phyloP scores from a whole-genome alignment of 2,797 vertebrate species.

The Nyctalus aviator region DNA sequence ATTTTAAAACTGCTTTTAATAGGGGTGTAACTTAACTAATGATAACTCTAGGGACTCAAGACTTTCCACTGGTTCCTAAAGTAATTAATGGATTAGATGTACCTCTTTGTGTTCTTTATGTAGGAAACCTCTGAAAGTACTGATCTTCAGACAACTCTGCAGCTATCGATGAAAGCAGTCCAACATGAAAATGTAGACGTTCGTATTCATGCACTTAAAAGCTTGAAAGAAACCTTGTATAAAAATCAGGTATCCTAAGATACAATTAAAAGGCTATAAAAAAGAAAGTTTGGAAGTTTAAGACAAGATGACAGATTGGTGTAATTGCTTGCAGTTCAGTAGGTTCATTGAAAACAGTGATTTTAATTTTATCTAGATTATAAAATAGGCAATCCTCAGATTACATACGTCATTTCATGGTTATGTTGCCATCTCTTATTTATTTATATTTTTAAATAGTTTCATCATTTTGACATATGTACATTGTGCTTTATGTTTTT shows the following conservation, averaged over 20 bases:
- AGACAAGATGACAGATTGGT: neutral
- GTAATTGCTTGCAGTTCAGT: conserved; percentile 51
- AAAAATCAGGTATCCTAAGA: conserved; percentile 89
- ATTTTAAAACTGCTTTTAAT: conserved; percentile 35
- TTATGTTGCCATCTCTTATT: no score
- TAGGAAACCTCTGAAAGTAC: conserved; percentile 96
- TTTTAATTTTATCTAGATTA: conserved; percentile 57
- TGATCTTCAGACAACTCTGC: conserved; percentile 93
- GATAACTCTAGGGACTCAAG: neutral
- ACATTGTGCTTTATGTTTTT: no score
- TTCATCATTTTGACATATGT: no score
- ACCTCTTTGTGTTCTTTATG: neutral
- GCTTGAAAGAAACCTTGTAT: conserved; percentile 95
- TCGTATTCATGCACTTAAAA: conserved; percentile 96
- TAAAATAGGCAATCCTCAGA: neutral
- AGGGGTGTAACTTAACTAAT: neutral
- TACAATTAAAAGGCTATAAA: neutral
- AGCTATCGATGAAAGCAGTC: conserved; percentile 96
- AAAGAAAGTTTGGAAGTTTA: conserved; percentile 8
- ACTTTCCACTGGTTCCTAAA: conserved; percentile 46
- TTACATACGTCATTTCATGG: no score
- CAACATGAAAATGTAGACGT: conserved; percentile 99
- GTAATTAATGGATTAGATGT: neutral
- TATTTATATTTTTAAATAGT: no score
- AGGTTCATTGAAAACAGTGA: conserved; percentile 16